Base-by-base conservation (phyloP, 2,113 vertebrate species). In the Brachyistius frenatus region DNA sequence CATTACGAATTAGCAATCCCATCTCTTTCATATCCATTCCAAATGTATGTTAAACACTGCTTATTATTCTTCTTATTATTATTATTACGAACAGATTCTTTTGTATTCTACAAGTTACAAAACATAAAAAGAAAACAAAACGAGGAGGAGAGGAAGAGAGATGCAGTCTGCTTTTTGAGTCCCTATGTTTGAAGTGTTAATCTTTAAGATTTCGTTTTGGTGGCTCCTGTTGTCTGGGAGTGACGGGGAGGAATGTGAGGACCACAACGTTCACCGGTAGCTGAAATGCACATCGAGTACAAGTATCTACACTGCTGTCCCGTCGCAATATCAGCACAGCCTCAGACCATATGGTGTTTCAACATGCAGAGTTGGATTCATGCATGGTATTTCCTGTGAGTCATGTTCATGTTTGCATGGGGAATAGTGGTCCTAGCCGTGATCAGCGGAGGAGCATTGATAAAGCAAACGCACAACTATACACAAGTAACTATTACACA, bases 1-100 rank as follows among this genome's bases (percentile, higher is more conserved):
- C 95, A 94, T 91, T 64, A 95, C 93, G 93, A 95, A 92, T 93
- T 94, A 94, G 96, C 96, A 96, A 96, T 97, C 96, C 96, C 93
- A 89, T 95, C 94, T 96, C 93, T 95, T 95, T 95, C 90, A 88
- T 80, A 88, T 93, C 94, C 89, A 90, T 86, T 93, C 94, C 81
- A 90, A 89, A 94, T 64, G 78, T 73, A 85, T 86, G 62, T 81
- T 85, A 80, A 74, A 78, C 74, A 79, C 70, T 14, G 70, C 33
- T 60, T 53, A 39, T 8, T 64, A n/a, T 70, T 53, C 44, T 8
- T 64, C 30, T 70, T 39, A 41, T 44, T n/a, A 66, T 67, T 65
- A 78, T 76, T 85, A 87, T 85, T 88, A 92, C 84, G 35, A 90
- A 89, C 78, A 92, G 77, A 85, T 77, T 89, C 23, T 73, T 8